A percentile compares a stretch with the other conserved stretches of the same genome.
Conservation (phyloP, 37 sponge, comb jelly and placozoan species). For the Oopsacas minuta region DNA sequence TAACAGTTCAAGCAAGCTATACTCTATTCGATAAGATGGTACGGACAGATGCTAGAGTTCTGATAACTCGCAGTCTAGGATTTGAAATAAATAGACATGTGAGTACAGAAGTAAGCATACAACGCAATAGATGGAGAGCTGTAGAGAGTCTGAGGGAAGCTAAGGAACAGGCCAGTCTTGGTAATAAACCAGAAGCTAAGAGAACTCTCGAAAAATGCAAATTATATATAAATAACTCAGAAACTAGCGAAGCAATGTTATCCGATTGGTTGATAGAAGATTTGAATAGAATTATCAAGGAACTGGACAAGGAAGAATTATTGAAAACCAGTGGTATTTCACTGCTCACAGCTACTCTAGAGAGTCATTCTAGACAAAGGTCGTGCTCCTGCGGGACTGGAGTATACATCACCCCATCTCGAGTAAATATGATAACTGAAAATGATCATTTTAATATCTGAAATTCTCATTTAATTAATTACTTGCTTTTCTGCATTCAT, state of each 20-base stretch:
- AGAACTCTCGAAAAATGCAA: background rate
- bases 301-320: background rate
- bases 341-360: background rate
- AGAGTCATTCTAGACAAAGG: background rate
- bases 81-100: background rate
- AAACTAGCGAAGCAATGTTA: background rate
- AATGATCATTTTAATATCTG: background rate
- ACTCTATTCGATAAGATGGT: background rate
- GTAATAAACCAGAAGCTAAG: background rate
- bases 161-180: background rate
- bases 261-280: background rate
- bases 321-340: background rate
- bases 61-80: background rate
- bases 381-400: background rate
- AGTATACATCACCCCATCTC: background rate
- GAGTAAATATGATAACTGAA: background rate
- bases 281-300: background rate
- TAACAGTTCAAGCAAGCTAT: background rate
- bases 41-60: background rate
- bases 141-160: background rate
- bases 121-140: background rate
- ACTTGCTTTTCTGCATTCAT: no score
- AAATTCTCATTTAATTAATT: background rate
- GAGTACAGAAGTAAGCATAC: background rate
- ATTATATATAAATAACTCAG: background rate